A percentile compares a stretch with the other conserved stretches of the same genome.
phyloP scores from a whole-genome alignment of 2,113 vertebrate genomes.

The Anolis carolinensis region DNA sequence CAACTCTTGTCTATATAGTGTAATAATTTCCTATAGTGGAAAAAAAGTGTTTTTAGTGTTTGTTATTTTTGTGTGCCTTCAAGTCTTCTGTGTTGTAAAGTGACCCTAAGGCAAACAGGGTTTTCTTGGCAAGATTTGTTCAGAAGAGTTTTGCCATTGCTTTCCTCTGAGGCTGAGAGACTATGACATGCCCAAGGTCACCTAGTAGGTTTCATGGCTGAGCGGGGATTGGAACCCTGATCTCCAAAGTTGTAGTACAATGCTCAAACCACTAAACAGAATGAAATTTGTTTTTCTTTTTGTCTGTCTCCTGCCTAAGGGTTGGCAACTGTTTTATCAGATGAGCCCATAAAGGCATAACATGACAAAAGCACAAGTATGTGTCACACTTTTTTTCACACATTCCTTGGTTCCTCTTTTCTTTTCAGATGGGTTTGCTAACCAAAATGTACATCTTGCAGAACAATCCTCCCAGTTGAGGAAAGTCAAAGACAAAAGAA shows the following conservation, averaged over 20 bases:
- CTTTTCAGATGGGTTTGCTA: neutral
- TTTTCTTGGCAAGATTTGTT: no score
- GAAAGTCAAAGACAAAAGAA: neutral
- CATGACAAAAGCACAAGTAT: neutral
- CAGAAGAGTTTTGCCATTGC: no score
- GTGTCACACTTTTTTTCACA: neutral
- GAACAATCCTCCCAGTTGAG: neutral
- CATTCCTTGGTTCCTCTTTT: neutral
- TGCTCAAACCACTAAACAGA: no score
- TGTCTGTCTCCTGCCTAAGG: neutral
- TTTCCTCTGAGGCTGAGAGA: no score
- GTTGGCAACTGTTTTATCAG: neutral
- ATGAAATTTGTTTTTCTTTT: neutral
- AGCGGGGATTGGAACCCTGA: no score
- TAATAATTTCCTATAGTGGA: neutral
- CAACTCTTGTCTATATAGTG: neutral
- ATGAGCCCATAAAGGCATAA: neutral
- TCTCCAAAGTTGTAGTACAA: no score
- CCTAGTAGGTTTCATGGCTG: no score
- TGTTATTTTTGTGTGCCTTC: no score
- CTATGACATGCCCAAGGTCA: no score
- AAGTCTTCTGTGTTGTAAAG: no score
- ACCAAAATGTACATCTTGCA: neutral
- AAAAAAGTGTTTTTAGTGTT: neutral
- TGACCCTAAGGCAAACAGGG: no score